Evolutionary conservation across 1,140 invertebrate genomes (phyloP).

Genomic region (Drosophila sproati): DNA sequence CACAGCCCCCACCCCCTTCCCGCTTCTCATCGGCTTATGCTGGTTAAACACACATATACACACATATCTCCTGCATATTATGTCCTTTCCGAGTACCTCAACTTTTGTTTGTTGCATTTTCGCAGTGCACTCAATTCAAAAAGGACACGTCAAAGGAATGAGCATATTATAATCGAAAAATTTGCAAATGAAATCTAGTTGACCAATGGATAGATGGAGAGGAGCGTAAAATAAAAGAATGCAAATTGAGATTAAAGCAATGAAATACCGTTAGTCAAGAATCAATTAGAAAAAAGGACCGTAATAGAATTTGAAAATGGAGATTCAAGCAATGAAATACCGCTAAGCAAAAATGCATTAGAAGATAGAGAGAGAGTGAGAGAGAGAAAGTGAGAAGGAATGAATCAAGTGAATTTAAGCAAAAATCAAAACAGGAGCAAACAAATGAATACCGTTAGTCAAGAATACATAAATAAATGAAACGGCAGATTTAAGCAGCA

Average conservation of each 20-base stretch:
- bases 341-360: neutral
- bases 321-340: neutral
- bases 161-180: neutral
- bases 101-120: neutral
- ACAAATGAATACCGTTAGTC: no score
- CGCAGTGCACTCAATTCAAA: neutral
- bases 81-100: neutral
- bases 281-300: neutral
- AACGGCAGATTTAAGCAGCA: no score
- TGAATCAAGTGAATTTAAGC: no score
- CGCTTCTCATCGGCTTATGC: neutral
- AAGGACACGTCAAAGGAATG: neutral
- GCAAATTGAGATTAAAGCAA: neutral
- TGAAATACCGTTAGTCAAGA: neutral
- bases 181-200: neutral
- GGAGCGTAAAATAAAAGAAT: neutral
- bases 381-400: neutral
- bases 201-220: neutral
- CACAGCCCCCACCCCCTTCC: neutral
- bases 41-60: neutral
- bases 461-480: no score
- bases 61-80: constrained; percentile 1
- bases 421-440: no score
- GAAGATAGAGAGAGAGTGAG: neutral
- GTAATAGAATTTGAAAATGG: neutral